A percentile compares a stretch with the other conserved stretches of the same genome.
Conservation (phyloP, 2,113 vertebrate species). For the Centrocercus urophasianus region DNA sequence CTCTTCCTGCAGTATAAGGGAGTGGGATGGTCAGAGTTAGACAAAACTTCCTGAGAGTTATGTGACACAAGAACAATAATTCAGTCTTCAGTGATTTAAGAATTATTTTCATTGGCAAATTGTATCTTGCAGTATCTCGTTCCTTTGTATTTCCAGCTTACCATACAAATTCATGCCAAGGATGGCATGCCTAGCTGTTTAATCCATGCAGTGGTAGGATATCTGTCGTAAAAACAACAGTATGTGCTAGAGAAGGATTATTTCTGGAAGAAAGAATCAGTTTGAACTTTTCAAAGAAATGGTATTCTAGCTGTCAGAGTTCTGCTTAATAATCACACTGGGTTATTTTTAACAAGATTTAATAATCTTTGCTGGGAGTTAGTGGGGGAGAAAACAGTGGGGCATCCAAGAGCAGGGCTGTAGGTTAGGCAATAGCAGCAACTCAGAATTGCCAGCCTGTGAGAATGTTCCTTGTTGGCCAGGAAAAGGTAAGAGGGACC, state of each 20-base stretch:
- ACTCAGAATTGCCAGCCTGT: background rate
- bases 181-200: background rate
- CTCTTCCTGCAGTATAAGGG: background rate
- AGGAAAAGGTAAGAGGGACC: background rate
- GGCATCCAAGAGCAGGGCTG: background rate
- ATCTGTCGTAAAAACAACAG: background rate
- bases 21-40: background rate
- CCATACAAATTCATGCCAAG: background rate
- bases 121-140: background rate
- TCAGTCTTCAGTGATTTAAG: background rate
- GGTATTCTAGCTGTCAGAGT: background rate
- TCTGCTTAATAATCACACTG: background rate
- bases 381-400: background rate
- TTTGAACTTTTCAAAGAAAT: background rate
- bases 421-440: background rate
- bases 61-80: background rate
- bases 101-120: background rate
- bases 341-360: background rate
- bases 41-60: background rate
- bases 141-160: background rate
- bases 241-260: rapidly evolving
- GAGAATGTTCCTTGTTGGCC: background rate
- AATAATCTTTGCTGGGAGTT: background rate
- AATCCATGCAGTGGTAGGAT: rapidly evolving
- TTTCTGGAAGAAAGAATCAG: background rate